A percentile compares a stretch with the other conserved stretches of the same genome.
Evolutionary conservation across 2,797 vertebrate species (phyloP).

Genomic region (Ispidina picta): DNA sequence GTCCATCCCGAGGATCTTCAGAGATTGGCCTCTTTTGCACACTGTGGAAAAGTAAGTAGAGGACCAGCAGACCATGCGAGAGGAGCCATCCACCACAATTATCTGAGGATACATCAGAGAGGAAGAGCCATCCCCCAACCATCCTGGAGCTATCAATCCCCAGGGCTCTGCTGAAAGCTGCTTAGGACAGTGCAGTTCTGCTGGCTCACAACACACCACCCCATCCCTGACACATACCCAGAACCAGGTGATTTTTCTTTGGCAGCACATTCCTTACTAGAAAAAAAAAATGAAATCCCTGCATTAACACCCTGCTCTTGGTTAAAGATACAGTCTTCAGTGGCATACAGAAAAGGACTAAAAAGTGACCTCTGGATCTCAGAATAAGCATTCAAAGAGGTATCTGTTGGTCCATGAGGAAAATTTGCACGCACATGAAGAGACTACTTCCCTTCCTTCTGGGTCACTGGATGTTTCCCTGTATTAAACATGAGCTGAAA

Average conservation of each 20-base stretch:
- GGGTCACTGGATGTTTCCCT: background rate
- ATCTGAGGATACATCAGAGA: background rate
- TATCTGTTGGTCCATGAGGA: background rate
- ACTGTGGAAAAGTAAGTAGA: background rate
- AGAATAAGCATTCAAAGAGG: background rate
- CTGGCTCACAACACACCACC: background rate
- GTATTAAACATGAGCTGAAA: background rate
- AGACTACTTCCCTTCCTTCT: background rate
- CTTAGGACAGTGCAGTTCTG: background rate
- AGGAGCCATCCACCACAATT: background rate
- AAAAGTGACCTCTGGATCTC: background rate
- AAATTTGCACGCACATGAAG: rapidly evolving
- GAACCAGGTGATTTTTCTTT: background rate
- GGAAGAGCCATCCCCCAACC: background rate
- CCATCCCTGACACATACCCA: background rate
- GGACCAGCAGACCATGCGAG: background rate
- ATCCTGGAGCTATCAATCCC: background rate
- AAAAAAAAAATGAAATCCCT: background rate
- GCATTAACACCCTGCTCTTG: background rate
- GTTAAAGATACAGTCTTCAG: background rate
- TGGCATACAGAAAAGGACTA: background rate
- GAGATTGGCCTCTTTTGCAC: background rate
- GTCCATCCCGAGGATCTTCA: background rate
- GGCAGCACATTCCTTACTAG: background rate
- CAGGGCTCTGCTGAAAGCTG: background rate